phyloP scores from a whole-genome alignment of 2,888 invertebrate species.

The Amphiduros pacificus region DNA sequence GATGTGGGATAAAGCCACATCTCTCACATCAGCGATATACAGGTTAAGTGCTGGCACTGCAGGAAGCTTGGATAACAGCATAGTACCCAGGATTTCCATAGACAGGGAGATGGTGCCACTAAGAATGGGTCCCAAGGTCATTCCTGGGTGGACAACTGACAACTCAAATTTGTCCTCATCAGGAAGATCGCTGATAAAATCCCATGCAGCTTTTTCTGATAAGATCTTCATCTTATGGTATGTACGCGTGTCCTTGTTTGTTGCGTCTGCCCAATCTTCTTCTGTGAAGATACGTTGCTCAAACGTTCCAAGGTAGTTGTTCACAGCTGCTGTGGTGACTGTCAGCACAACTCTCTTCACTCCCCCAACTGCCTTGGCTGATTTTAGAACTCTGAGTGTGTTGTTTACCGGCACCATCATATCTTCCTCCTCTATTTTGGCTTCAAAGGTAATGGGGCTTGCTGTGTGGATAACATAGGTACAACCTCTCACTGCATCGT shows the following conservation, averaged over 20 bases:
- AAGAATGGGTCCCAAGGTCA: conserved; percentile 62
- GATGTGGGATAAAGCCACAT: conserved; percentile 56
- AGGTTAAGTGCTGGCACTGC: conserved; percentile 60
- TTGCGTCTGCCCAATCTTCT: conserved; percentile 21
- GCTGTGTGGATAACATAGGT: conserved; percentile 60
- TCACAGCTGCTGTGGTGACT: conserved; percentile 61
- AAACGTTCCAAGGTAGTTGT: conserved; percentile 28
- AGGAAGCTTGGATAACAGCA: conserved; percentile 56
- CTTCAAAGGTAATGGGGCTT: conserved; percentile 55
- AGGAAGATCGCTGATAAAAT: conserved; percentile 62
- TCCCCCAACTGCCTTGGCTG: conserved; percentile 57
- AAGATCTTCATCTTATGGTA: conserved; percentile 62
- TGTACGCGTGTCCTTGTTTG: conserved; percentile 33
- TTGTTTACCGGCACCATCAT: conserved; percentile 62
- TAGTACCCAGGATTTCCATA: conserved; percentile 48
- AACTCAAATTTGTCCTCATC: conserved; percentile 56
- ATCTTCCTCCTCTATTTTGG: conserved; percentile 57
- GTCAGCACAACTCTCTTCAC: conserved; percentile 64
- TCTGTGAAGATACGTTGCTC: conserved; percentile 8
- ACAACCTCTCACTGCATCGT: conserved; percentile 57
- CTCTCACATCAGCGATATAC: conserved; percentile 63
- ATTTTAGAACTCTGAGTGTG: conserved; percentile 61
- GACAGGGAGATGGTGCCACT: conserved; percentile 31
- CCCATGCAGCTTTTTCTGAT: conserved; percentile 65
- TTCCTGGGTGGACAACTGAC: conserved; percentile 63